Conservation (phyloP, 2,797 vertebrate species). For the Martes flavigula region DNA sequence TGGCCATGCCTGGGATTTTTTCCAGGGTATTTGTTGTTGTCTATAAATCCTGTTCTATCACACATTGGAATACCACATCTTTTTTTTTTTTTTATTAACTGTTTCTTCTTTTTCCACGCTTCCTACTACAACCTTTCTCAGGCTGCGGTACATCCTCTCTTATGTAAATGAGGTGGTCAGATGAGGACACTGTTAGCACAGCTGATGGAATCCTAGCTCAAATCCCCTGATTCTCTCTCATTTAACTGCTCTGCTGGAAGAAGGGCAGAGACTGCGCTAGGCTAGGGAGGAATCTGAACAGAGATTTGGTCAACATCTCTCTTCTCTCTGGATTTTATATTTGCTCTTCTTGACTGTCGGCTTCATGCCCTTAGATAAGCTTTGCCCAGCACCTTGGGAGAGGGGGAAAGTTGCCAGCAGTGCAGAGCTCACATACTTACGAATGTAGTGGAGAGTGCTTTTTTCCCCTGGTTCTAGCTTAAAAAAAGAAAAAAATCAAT, state of each 20-base stretch:
- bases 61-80: neutral
- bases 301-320: neutral
- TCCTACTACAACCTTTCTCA: neutral
- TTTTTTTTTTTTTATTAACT: neutral
- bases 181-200: neutral
- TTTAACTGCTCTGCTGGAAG: neutral
- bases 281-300: neutral
- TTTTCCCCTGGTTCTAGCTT: neutral
- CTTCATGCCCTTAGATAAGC: neutral
- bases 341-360: neutral
- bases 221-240: neutral
- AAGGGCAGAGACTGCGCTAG: neutral
- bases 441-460: neutral
- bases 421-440: neutral
- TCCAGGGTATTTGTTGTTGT: neutral
- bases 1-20: neutral
- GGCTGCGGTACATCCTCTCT: neutral
- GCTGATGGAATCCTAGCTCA: neutral
- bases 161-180: neutral
- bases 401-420: neutral
- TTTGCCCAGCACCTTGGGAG: neutral
- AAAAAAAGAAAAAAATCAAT: neutral
- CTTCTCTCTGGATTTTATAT: neutral
- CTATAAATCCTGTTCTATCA: neutral
- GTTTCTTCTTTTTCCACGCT: neutral